Base-by-base conservation (phyloP, 2,888 invertebrate species). In the Dysmachus trigonus region DNA sequence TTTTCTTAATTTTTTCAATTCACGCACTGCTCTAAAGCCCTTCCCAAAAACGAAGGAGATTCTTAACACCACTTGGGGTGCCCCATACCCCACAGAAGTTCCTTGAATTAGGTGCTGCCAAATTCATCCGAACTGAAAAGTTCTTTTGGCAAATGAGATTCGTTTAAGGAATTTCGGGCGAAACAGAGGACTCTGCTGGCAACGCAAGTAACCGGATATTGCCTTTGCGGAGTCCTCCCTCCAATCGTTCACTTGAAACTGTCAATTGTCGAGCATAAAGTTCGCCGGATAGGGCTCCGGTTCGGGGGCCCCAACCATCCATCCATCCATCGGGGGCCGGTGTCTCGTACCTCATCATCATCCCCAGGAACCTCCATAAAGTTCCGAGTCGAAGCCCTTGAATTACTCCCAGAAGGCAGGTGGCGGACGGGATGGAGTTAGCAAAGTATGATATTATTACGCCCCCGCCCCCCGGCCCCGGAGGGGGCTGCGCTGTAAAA, bases 401-500 rank as follows among this genome's bases (percentile, higher is more conserved):
- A 85, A 85, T 85, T 85, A 53, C 85, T 85, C 85, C 85, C 85
- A 33, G 18, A 31, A 47, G 85, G 85, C 30, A 53, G 35, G 85
- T 76, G 85, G 85, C 51, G 74, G 71, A 85, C 53, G 85, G 77
- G 72, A 53, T 85, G 85, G 85, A 85, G 74, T 85, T 85, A 62
- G 31, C 82, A 74, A 82, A 86, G 72, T 81, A 82, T 82, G 74
- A 82, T 73, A 86, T 82, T 83, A 86, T 82, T 73, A 51, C 71
- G 18, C 27, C 38, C 38, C 62, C 35, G 30, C 86, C 81, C 35
- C n/a, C n/a, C 30, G 79, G 22, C 71, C 38, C 38, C 38, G 13
- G 38, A 38, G 77, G 71, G 86, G 86, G 86, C 81, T 86, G 79
- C n/a, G 47, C 71, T 82, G 51, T 79, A 85, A 86, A 86, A 85